These are phyloP conservation scores for Egretta garzetta DNA, from an alignment of 2,113 vertebrate species.

Conservation along the genomic window DNA sequence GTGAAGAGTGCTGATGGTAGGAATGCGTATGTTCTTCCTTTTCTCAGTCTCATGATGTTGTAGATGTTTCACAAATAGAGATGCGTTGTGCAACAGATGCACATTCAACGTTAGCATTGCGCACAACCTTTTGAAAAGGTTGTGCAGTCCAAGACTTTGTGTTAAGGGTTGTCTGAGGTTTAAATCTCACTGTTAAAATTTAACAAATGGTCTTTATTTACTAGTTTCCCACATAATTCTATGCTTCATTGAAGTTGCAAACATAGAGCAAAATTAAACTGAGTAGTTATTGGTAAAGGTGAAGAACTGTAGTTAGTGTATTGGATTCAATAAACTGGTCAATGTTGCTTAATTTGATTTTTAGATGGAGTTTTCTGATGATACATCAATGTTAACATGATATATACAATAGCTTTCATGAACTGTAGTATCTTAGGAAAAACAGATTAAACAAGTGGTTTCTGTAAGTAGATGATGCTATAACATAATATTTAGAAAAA, in stretches of 20 bases:
- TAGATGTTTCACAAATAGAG: background rate
- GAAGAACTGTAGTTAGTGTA: background rate
- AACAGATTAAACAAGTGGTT: conserved; percentile 29
- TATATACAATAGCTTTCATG: conserved; percentile 57
- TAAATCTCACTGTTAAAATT: background rate
- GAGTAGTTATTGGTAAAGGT: background rate
- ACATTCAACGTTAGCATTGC: background rate
- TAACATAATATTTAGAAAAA: conserved; percentile 44
- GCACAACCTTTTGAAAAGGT: background rate
- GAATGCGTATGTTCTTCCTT: background rate
- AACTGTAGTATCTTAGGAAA: conserved; percentile 22
- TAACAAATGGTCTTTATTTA: background rate
- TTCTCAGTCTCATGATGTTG: background rate
- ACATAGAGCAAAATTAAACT: background rate
- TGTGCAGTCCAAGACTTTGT: background rate
- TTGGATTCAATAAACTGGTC: background rate
- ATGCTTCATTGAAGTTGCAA: background rate
- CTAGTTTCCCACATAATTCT: background rate
- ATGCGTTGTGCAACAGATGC: background rate
- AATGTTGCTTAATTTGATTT: conserved; percentile 36
- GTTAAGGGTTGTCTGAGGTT: background rate
- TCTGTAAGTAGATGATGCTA: conserved; percentile 36
- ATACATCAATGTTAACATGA: background rate
- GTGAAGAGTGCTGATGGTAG: background rate
- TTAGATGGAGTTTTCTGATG: conserved; percentile 48